These are phyloP conservation scores for Harpagifer antarcticus DNA, from an alignment of 2,797 vertebrate genomes.

Conservation along the genomic window DNA sequence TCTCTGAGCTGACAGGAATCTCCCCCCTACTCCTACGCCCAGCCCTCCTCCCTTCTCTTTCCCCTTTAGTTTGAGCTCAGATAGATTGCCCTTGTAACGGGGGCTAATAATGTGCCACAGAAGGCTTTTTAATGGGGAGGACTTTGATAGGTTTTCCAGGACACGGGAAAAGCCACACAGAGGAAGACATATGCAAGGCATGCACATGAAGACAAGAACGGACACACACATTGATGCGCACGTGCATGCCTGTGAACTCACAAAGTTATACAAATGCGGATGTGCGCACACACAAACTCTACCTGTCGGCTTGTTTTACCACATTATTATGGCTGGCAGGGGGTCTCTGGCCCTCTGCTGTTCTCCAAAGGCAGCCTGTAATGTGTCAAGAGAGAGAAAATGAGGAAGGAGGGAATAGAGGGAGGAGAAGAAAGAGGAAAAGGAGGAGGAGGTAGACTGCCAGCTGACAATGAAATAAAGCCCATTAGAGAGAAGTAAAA, in stretches of 20 bases:
- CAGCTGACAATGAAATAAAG: constrained; percentile 88
- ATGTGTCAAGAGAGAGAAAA: constrained; percentile 80
- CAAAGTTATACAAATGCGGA: constrained; percentile 63
- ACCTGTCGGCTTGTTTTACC: constrained; percentile 83
- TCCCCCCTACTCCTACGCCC: constrained; percentile 67
- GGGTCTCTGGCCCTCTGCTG: constrained; percentile 80
- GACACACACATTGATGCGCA: constrained; percentile 64
- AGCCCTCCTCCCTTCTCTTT: constrained; percentile 67
- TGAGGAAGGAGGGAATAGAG: constrained; percentile 68
- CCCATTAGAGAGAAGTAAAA: constrained; percentile 86
- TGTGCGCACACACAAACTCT: constrained; percentile 52
- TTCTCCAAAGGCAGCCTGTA: constrained; percentile 81
- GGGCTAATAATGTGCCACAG: constrained; percentile 86
- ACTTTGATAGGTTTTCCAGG: constrained; percentile 85
- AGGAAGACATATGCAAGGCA: constrained; percentile 66
- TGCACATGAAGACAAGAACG: constrained; percentile 57
- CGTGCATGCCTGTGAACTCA: constrained; percentile 58
- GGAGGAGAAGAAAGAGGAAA: constrained; percentile 68
- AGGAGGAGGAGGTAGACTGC: constrained; percentile 78
- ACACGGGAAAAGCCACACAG: constrained; percentile 58
- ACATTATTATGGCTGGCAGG: constrained; percentile 83
- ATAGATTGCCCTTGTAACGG: constrained; percentile 87
- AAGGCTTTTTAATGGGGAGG: constrained; percentile 85
- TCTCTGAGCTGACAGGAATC: constrained; percentile 87
- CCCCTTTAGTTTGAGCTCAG: constrained; percentile 77